A percentile compares a stretch with the other conserved stretches of the same genome.
Conservation (phyloP, 2,888 invertebrate species). For the Entomobrya proxima region DNA sequence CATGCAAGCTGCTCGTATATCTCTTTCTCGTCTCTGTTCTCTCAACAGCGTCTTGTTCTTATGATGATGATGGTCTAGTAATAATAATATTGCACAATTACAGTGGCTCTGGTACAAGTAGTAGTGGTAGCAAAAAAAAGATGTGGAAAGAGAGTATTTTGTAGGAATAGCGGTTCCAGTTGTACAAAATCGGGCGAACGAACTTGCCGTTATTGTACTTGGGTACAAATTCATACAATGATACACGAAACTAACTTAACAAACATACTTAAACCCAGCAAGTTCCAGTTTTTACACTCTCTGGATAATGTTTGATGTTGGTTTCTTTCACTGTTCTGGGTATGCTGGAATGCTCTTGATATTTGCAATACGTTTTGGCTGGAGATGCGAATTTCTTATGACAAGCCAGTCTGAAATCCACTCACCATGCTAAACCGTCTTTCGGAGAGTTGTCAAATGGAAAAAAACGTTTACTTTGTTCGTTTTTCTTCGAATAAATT, state of each 20-base stretch:
- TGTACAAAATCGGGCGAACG: conserved; percentile 15
- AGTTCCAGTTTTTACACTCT: neutral
- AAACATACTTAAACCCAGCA: neutral
- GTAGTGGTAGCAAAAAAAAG: conserved; percentile 6
- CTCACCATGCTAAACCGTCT: too few species aligned
- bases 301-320: neutral
- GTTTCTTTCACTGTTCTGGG: neutral
- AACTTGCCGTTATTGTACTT: neutral
- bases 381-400: too few species aligned
- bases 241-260: neutral
- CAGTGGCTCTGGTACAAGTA: neutral
- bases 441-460: too few species aligned
- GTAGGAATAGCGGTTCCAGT: conserved; percentile 46
- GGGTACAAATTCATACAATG: neutral
- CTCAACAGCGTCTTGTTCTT: conserved; percentile 6
- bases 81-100: conserved; percentile 31
- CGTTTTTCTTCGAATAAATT: too few species aligned
- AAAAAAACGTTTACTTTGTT: too few species aligned
- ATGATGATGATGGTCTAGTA: conserved; percentile 13
- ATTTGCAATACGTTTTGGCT: too few species aligned
- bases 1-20: conserved; percentile 5
- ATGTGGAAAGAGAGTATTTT: too few species aligned
- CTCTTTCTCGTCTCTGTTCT: neutral
- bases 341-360: neutral
- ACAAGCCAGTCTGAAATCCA: too few species aligned